phyloP scores from a whole-genome alignment of 1,140 invertebrate genomes.

The Rhizoglyphus robini region DNA sequence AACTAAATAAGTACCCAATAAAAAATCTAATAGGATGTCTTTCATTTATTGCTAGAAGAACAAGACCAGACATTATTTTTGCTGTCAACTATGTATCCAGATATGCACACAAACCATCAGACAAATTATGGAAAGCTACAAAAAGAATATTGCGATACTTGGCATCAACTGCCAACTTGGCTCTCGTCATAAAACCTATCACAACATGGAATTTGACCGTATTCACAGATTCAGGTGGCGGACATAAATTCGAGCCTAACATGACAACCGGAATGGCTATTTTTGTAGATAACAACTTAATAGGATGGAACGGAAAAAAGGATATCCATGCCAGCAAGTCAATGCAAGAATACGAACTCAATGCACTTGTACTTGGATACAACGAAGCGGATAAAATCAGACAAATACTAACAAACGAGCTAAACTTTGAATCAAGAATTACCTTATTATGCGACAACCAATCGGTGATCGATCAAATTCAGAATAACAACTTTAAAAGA shows the following conservation, averaged over 20 bases:
- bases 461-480: background rate
- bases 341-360: no score
- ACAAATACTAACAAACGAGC: background rate
- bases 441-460: background rate
- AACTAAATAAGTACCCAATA: background rate
- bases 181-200: background rate
- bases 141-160: constrained; percentile 29
- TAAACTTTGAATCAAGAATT: background rate
- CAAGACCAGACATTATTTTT: constrained; percentile 21
- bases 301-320: background rate
- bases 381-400: background rate
- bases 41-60: constrained; percentile 1
- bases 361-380: background rate
- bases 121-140: constrained; percentile 25
- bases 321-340: background rate
- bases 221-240: constrained; percentile 12
- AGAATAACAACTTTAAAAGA: constrained; percentile 14
- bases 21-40: constrained; percentile 11
- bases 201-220: no score
- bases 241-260: constrained; percentile 23
- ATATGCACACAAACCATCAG: constrained; percentile 22
- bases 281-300: constrained; percentile 17
- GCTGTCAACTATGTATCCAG: background rate
- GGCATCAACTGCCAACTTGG: constrained; percentile 22
- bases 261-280: constrained; percentile 32